Conservation (phyloP, 2,113 vertebrate species). For the Pachyramphus minor region DNA sequence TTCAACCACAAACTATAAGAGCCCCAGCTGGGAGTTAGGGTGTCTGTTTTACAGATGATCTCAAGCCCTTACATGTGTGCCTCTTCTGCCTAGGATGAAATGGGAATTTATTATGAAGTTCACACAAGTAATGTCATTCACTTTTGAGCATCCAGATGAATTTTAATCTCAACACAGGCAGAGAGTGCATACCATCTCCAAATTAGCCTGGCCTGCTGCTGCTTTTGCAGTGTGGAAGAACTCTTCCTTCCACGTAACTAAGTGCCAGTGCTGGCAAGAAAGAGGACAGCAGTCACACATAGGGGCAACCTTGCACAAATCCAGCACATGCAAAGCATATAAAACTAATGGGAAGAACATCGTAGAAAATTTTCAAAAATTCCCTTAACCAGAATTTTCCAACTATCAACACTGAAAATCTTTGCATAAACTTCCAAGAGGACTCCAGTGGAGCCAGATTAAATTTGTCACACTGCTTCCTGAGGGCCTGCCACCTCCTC, state of each 20-base stretch:
- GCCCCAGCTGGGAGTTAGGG: neutral
- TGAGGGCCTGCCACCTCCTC: neutral
- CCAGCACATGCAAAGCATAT: neutral
- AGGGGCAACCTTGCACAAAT: neutral
- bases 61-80: neutral
- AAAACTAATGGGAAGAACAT: neutral
- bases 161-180: neutral
- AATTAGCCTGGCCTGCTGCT: neutral
- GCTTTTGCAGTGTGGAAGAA: neutral
- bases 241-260: fast-evolving
- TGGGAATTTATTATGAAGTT: neutral
- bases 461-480: neutral
- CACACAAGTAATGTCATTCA: neutral
- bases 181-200: neutral
- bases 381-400: neutral
- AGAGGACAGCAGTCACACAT: neutral
- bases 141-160: neutral
- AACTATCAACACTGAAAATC: neutral
- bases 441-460: neutral
- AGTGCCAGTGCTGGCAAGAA: neutral
- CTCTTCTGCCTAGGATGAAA: neutral
- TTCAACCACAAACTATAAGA: neutral
- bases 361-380: neutral
- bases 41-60: neutral
- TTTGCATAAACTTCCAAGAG: neutral